Evolutionary conservation across 2,797 vertebrate genomes (phyloP).

Genomic region (Syngnathus rostellatus): DNA sequence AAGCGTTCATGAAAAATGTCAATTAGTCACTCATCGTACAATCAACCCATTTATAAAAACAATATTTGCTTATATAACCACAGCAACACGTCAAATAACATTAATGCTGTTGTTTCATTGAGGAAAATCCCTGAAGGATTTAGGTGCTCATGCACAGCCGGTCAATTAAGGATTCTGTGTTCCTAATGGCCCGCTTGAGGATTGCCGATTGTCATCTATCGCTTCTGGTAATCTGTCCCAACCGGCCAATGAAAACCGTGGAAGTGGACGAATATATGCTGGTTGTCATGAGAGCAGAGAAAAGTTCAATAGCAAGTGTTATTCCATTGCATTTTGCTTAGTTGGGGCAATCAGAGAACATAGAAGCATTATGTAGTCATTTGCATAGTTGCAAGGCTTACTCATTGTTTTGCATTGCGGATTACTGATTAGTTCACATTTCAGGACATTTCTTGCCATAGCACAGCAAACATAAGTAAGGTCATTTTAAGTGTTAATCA

Average conservation of each 20-base stretch:
- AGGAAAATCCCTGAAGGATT: slow-evolving; percentile 4
- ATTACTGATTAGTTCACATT: neutral
- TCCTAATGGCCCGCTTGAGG: neutral
- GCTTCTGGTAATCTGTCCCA: slow-evolving; percentile 40
- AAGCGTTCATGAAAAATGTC: neutral
- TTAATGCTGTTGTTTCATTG: neutral
- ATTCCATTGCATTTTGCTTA: neutral
- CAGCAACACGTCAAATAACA: neutral
- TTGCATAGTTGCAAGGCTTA: neutral
- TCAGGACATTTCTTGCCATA: neutral
- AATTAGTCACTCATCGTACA: neutral
- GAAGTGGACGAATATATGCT: slow-evolving; percentile 37
- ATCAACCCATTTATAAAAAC: neutral
- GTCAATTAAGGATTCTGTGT: neutral
- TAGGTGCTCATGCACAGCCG: neutral
- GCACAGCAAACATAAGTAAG: no score
- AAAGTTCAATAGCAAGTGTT: slow-evolving; percentile 35
- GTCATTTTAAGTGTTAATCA: no score
- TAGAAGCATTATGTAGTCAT: neutral
- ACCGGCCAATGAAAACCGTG: slow-evolving; percentile 46
- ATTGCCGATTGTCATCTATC: slow-evolving; percentile 11
- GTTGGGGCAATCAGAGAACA: neutral
- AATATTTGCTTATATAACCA: neutral
- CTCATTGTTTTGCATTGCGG: neutral
- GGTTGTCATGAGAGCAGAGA: slow-evolving; percentile 44